Conservation (phyloP, 2,797 vertebrate genomes). For the Coranthus polyacanthus region DNA sequence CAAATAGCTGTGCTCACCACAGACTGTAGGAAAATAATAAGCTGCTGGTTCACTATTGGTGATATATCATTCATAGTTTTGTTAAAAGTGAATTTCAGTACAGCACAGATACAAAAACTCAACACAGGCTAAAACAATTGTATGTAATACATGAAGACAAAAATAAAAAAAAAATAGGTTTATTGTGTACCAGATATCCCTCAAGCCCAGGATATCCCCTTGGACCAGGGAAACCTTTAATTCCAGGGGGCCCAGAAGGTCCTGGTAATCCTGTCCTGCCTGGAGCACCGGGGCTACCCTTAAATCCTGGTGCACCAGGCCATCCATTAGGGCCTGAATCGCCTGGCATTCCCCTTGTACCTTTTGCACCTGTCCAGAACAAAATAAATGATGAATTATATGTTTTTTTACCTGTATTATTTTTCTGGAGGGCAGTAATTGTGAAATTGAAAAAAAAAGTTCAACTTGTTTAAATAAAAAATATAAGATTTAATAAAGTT, state of each 20-base stretch:
- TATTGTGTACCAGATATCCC: slow-evolving; percentile 63
- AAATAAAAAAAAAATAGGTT: too few species aligned
- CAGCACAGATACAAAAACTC: neutral
- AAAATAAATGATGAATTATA: slow-evolving; percentile 2
- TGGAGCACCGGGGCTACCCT: slow-evolving; percentile 57
- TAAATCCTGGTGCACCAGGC: slow-evolving; percentile 52
- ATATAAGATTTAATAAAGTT: too few species aligned
- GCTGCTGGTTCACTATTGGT: neutral
- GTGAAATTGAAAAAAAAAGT: too few species aligned
- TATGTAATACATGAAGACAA: slow-evolving; percentile 6
- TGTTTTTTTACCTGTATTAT: too few species aligned
- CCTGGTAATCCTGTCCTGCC: slow-evolving; percentile 57
- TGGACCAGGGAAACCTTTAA: slow-evolving; percentile 68
- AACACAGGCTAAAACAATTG: neutral
- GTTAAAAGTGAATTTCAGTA: too few species aligned
- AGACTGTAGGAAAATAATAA: neutral
- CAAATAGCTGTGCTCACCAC: neutral
- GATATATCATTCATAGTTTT: too few species aligned
- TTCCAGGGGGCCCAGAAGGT: slow-evolving; percentile 51
- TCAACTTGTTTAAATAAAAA: neutral
- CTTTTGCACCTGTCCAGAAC: slow-evolving; percentile 54
- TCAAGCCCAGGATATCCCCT: slow-evolving; percentile 53
- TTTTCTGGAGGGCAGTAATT: too few species aligned
- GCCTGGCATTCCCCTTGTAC: slow-evolving; percentile 54
- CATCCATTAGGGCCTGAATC: slow-evolving; percentile 52